These are phyloP conservation scores for Rapana venosa DNA, from an alignment of 2,888 invertebrate genomes.

Conservation along the genomic window DNA sequence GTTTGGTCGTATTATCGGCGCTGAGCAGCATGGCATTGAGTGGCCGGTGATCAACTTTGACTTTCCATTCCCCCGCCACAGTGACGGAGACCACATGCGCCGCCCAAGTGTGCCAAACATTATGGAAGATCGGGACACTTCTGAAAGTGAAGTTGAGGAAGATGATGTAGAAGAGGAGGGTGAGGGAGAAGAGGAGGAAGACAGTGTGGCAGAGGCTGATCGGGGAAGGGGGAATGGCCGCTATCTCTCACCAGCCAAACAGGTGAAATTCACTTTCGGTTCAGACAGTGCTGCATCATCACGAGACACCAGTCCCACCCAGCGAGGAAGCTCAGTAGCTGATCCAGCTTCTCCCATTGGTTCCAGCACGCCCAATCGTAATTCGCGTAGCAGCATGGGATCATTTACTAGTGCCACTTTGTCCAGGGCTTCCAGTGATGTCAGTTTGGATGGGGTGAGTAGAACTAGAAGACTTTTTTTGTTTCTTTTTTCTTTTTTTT, in stretches of 20 bases:
- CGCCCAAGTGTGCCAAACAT: constrained; percentile 57
- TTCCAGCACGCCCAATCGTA: constrained; percentile 63
- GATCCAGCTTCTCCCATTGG: constrained; percentile 53
- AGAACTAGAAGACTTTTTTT: too few species aligned
- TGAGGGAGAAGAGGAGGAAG: constrained; percentile 42
- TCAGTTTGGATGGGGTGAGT: constrained; percentile 69
- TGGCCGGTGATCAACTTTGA: constrained; percentile 76
- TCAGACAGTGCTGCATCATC: constrained; percentile 57
- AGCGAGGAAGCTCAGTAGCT: constrained; percentile 34
- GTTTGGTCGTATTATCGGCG: constrained; percentile 76
- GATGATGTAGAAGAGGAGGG: constrained; percentile 49
- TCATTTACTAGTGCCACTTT: constrained; percentile 53
- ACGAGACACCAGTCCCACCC: constrained; percentile 57
- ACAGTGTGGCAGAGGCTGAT: constrained; percentile 50
- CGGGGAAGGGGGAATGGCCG: constrained; percentile 46
- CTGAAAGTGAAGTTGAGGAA: constrained; percentile 53
- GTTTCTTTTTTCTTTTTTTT: too few species aligned
- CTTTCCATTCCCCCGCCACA: constrained; percentile 40
- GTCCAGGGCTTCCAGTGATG: constrained; percentile 70
- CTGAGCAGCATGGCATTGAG: constrained; percentile 65
- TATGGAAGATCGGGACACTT: constrained; percentile 46
- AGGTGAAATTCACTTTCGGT: constrained; percentile 50
- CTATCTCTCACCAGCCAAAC: constrained; percentile 49
- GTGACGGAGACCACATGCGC: constrained; percentile 41
- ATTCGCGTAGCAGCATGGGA: constrained; percentile 38